These are phyloP conservation scores for Neodiprion pinetum DNA, from an alignment of 1,140 invertebrate genomes.

Conservation along the genomic window DNA sequence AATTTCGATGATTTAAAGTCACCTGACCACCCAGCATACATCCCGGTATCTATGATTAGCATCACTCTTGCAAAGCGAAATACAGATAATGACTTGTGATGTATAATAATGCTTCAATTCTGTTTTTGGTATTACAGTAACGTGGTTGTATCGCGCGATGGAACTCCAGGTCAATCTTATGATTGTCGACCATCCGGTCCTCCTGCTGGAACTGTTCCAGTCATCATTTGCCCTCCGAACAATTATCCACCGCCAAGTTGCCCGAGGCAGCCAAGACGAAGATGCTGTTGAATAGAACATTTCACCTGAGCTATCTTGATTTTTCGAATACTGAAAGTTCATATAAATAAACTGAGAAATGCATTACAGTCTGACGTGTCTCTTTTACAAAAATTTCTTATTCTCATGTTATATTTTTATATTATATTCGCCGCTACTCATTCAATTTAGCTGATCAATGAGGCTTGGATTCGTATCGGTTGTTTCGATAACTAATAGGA, in stretches of 20 bases:
- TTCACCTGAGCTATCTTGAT: not conserved
- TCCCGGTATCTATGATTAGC: not conserved
- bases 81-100: not conserved
- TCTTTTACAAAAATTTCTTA: too few relatives aligned
- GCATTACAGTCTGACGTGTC: too few relatives aligned
- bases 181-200: constrained; percentile 1
- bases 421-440: too few relatives aligned
- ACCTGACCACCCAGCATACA: too few relatives aligned
- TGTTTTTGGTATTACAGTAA: constrained; percentile 21
- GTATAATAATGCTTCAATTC: not conserved
- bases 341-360: not conserved
- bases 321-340: not conserved
- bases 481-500: too few relatives aligned
- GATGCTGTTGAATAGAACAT: constrained; percentile 20
- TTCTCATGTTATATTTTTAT: too few relatives aligned
- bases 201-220: constrained; percentile 10
- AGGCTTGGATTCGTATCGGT: too few relatives aligned
- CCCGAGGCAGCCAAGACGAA: constrained; percentile 21
- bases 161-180: not conserved
- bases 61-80: not conserved
- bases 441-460: too few relatives aligned
- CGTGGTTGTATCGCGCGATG: constrained; percentile 21
- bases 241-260: constrained; percentile 21
- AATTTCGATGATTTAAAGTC: too few relatives aligned
- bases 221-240: not conserved